Base-by-base conservation (phyloP, 2,797 vertebrate species). In the Petrocephalus sullivani region DNA sequence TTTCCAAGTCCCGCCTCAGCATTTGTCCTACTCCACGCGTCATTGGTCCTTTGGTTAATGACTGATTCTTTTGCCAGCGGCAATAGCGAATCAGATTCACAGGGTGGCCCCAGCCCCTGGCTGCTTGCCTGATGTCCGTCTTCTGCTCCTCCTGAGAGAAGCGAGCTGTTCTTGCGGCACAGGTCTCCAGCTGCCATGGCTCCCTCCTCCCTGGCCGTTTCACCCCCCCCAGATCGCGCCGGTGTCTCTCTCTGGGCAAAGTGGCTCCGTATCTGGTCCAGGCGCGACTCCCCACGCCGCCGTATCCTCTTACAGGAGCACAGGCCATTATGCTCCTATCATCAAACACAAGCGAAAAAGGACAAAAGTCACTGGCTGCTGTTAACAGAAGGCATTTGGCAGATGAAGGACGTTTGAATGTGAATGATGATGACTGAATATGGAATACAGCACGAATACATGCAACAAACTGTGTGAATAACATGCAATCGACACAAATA, bases 31-130 rank as follows among this genome's bases (percentile, higher is more conserved):
- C 46, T 89, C 91, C 90, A 91, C 49, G 90, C 85, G 85, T 94
- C 89, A 12, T 90, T 87, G 67, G 9, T 33, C 6, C 93, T 88
- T 75, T 87, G 83, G 19, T 33, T 49, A 41, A 85, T 89, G 41
- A 87, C 41, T 54, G 33, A 88, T 16, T 87, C 33, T 82, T 89
- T 95, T 89, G 95, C 94, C 90, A 94, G 89, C 0, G 92, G 92
- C 16, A 93, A 90, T 88, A 95, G 91, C 64, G 95, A 95, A 87
- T 95, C 95, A 90, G 95, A 93, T 86, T 95, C 94, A 89, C 95
- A 94, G 19, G 91, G 95, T 89, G 94, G 93, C 51, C 94, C 90
- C 56, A 89, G 91, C 1, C 89, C 90, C 41, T 87, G 90, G 84
- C 92, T 89, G 0, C 14, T 91, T 10, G 86, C 3, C 37, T 86